These are phyloP conservation scores for Chloromyia formosa DNA, from an alignment of 2,888 invertebrate species.

Conservation along the genomic window DNA sequence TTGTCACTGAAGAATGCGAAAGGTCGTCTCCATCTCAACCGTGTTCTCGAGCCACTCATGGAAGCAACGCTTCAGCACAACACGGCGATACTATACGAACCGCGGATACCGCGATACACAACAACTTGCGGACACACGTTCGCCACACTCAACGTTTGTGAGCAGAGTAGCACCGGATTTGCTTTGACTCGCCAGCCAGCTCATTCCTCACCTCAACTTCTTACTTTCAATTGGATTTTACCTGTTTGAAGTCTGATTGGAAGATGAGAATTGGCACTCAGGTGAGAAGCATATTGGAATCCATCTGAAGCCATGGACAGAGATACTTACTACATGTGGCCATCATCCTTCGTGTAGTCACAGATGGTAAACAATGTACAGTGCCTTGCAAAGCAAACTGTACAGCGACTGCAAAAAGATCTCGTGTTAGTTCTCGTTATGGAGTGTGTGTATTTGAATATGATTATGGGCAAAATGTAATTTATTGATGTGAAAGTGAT, in stretches of 20 bases:
- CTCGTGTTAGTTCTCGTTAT: too few relatives aligned
- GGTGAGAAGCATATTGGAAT: conserved; percentile 5
- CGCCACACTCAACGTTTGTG: background rate
- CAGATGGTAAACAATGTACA: too few relatives aligned
- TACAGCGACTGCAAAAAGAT: too few relatives aligned
- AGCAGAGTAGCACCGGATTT: background rate
- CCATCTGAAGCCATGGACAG: background rate
- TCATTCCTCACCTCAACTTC: background rate
- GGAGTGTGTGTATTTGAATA: too few relatives aligned
- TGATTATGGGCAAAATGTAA: too few relatives aligned
- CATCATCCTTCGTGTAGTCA: too few relatives aligned
- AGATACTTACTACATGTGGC: too few relatives aligned
- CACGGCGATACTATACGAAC: background rate
- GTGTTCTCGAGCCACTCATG: background rate
- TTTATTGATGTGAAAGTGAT: too few relatives aligned
- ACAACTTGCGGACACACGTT: background rate
- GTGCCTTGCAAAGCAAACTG: too few relatives aligned
- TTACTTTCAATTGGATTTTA: background rate
- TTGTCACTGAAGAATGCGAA: too few relatives aligned
- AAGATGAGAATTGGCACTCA: background rate
- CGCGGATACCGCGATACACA: background rate
- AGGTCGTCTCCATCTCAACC: background rate
- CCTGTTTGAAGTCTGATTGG: background rate
- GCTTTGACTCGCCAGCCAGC: background rate
- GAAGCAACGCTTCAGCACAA: background rate